Percentiles rank a stretch among this genome's conserved stretches.
These are phyloP conservation scores for Myanophis thanlyinensis DNA, from an alignment of 2,113 vertebrate species.

Conservation along the genomic window DNA sequence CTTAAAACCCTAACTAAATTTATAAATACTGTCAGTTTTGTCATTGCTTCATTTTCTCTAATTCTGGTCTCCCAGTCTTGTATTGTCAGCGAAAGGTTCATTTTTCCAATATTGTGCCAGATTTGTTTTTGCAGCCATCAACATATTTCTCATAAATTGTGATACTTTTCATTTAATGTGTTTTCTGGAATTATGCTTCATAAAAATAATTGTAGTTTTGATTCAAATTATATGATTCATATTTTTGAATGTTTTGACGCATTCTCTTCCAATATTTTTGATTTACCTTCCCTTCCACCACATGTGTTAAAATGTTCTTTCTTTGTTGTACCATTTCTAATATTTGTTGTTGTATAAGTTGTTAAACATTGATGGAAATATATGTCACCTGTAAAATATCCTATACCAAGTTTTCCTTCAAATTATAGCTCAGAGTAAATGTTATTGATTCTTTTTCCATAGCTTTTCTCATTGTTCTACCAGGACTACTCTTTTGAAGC, in stretches of 20 bases:
- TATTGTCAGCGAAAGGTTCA: not conserved
- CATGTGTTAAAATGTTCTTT: not conserved
- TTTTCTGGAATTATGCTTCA: not conserved
- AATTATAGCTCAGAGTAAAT: not conserved
- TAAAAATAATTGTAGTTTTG: not conserved
- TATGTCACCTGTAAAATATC: not conserved
- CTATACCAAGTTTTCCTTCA: not conserved
- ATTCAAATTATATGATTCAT: not conserved
- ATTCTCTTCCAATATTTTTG: not conserved
- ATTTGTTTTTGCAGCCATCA: not conserved
- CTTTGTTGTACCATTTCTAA: not conserved
- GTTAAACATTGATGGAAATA: not conserved
- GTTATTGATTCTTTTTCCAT: not conserved
- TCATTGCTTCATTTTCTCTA: not conserved
- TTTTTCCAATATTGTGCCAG: not conserved
- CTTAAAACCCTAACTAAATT: not conserved
- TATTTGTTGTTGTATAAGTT: not conserved
- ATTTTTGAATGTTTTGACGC: not conserved
- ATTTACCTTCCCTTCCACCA: not conserved
- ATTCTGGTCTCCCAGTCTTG: not conserved
- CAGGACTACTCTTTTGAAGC: not conserved
- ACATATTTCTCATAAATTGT: not conserved
- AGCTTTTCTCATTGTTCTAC: not conserved
- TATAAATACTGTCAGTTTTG: not conserved
- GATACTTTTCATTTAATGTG: not conserved